Percentiles rank a stretch among this genome's conserved stretches.
Evolutionary conservation across 2,888 invertebrate species (phyloP).

Genomic region (Eustalomyia histrio): DNA sequence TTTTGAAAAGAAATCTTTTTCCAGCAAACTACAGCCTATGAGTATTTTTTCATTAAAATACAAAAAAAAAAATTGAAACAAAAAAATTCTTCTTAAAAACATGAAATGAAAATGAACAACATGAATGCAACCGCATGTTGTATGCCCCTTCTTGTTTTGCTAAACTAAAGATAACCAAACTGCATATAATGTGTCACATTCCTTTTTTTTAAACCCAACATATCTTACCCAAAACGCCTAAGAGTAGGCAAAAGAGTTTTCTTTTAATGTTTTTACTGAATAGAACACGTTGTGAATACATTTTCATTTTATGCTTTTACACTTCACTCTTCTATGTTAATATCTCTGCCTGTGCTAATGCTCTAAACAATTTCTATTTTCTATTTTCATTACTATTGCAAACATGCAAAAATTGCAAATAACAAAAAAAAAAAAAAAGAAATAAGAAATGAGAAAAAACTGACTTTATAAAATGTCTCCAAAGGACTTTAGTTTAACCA

Average conservation of each 20-base stretch:
- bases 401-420: conserved; percentile 33
- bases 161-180: conserved; percentile 46
- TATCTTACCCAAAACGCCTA: conserved; percentile 26
- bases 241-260: conserved; percentile 43
- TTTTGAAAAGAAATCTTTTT: conserved; percentile 14
- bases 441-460: conserved; percentile 20
- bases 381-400: conserved; percentile 57
- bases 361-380: conserved; percentile 60
- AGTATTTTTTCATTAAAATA: conserved; percentile 44
- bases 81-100: conserved; percentile 53
- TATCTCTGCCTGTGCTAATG: conserved; percentile 33
- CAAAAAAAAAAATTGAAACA: background rate
- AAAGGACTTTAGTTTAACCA: conserved; percentile 63
- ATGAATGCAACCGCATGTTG: conserved; percentile 65
- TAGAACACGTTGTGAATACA: conserved; percentile 37
- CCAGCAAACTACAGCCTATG: conserved; percentile 42
- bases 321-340: conserved; percentile 15
- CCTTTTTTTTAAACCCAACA: conserved; percentile 38
- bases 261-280: conserved; percentile 26
- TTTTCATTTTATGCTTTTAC: conserved; percentile 35
- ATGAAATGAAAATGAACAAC: conserved; percentile 64
- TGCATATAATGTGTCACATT: conserved; percentile 64
- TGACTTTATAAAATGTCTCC: conserved; percentile 62
- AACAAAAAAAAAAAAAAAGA: background rate
- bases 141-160: conserved; percentile 3